phyloP scores from a whole-genome alignment of 2,797 vertebrate genomes.

The Tragopan temminckii region DNA sequence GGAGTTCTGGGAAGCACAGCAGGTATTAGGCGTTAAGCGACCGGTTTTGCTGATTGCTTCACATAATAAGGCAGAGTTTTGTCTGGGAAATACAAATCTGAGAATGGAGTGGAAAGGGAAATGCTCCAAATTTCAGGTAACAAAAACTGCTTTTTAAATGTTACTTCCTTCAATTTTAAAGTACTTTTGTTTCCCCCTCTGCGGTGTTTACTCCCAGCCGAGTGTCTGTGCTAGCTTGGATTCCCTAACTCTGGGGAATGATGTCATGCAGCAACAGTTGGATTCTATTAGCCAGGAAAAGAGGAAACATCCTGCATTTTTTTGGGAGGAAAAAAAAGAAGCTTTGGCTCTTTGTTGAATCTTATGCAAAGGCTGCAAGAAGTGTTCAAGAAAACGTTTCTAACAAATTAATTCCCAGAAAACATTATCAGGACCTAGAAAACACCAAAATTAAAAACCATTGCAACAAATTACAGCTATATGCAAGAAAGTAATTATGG shows the following conservation, averaged over 20 bases:
- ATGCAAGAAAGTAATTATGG: neutral
- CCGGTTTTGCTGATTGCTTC: conserved; percentile 74
- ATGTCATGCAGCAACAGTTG: conserved; percentile 84
- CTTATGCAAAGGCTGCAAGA: conserved; percentile 6
- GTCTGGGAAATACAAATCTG: conserved; percentile 82
- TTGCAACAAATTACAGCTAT: neutral
- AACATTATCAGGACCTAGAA: neutral
- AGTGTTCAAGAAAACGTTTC: neutral
- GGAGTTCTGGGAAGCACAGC: conserved; percentile 86
- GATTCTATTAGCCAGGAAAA: conserved; percentile 79
- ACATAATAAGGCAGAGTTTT: conserved; percentile 74
- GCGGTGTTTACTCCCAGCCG: conserved; percentile 43
- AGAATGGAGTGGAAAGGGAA: conserved; percentile 87
- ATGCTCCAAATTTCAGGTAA: conserved; percentile 88
- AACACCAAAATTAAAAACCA: neutral
- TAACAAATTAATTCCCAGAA: neutral
- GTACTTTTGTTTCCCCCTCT: neutral
- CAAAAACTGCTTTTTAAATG: conserved; percentile 20
- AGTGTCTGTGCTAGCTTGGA: conserved; percentile 53
- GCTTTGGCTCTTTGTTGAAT: conserved; percentile 54
- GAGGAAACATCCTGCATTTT: conserved; percentile 74
- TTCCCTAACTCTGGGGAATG: conserved; percentile 75
- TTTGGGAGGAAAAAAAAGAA: neutral
- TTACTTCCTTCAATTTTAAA: conserved; percentile 1
- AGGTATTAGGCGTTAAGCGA: conserved; percentile 82